Evolutionary conservation across 1,140 invertebrate genomes (phyloP), one percentile per base, ranked within the genome.

Genomic region (Drosophila parvula): DNA sequence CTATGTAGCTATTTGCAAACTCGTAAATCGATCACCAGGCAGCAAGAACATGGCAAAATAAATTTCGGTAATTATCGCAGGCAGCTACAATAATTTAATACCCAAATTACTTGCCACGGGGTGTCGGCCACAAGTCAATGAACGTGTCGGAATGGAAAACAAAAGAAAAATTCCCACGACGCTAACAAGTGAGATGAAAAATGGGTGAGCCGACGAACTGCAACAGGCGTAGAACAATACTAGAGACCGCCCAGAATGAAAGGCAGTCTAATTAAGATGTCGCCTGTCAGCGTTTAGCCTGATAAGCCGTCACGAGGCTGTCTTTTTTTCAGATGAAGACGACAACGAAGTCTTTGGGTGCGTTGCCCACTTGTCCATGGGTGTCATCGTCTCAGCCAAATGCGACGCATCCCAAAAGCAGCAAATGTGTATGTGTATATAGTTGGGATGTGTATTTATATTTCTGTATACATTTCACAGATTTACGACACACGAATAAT

Each of bases 221-320:
- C 51, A 28, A 27, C 22, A 80, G 59, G 44, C 40, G 32, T 32
- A 38, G 18, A 53, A 71, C 57, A 64, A 61, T 57, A 53, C 67
- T 51, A 64, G 30, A 50, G 51, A 76, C 78, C 71, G 16, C 78
- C 73, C 60, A 77, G 62, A 70, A 51, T 14, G 28, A 32, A 48
- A 27, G 38, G n/a, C 73, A 78, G 83, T 88, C 70, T 73, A 88
- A 86, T 88, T 82, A 88, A 86, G 50, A 65, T 88, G 83, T 86
- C 79, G 62, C 57, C 69, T 85, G 79, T 85, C 82, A 71, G 69
- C 70, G 61, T 70, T 82, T 68, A 71, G 65, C 59, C 83, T 68
- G 81, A 78, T 81, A 81, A 86, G 68, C 74, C 61, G 48, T 67
- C 74, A 63, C 48, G 30, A 12, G 60, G 9, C 55, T 51, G 71